Evolutionary conservation across 2,797 vertebrate species (phyloP).

Genomic region (Monodelphis domestica): DNA sequence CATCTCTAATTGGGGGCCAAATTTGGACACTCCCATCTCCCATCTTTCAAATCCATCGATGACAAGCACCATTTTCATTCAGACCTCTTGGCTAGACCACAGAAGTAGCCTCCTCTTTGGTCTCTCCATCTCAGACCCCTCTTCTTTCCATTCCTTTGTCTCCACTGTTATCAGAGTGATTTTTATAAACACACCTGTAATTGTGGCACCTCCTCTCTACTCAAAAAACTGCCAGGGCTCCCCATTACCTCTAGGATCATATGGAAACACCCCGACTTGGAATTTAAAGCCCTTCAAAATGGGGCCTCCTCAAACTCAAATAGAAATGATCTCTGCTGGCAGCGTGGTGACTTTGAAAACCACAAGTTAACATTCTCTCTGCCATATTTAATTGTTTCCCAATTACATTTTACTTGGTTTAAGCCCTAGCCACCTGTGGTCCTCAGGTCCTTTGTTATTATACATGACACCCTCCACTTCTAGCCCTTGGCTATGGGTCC

Average conservation of each 20-base stretch:
- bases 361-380: neutral
- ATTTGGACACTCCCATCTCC: neutral
- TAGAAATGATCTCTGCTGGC: neutral
- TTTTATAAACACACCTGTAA: neutral
- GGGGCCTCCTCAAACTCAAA: neutral
- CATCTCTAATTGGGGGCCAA: neutral
- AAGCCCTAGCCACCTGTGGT: neutral
- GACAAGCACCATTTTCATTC: neutral
- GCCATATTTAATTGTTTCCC: neutral
- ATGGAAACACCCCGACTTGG: neutral
- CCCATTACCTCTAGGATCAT: neutral
- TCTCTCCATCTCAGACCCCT: neutral
- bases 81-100: neutral
- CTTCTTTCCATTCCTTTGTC: neutral
- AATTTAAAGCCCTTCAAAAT: neutral
- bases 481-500: neutral
- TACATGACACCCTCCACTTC: neutral
- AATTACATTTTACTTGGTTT: neutral
- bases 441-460: neutral
- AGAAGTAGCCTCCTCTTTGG: neutral
- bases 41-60: neutral
- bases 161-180: neutral
- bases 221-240: neutral
- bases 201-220: neutral
- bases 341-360: neutral